Base-by-base conservation (phyloP, 2,113 vertebrate genomes). In the Lophochroa leadbeateri region DNA sequence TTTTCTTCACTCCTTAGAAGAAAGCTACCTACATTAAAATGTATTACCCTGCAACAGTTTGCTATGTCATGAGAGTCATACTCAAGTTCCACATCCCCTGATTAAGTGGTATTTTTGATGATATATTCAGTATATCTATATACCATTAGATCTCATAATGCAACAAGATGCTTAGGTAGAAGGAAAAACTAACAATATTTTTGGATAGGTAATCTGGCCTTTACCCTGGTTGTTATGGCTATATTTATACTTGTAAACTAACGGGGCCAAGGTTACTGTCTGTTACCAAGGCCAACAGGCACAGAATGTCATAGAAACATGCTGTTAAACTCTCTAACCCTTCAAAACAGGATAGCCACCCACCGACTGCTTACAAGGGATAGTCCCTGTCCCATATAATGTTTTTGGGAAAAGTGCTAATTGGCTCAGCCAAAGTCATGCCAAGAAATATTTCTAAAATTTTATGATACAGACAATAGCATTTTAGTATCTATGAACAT, bases 31-130 rank as follows among this genome's bases (percentile, higher is more conserved):
- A 25, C 13, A 12, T 37, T 67, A 58, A 89, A 81, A 44, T 0
- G 3, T 8, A 43, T 69, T 49, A 44, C 14, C 31, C 19, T 78
- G 24, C 14, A 31, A 65, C 70, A 9, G 31, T 81, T 84, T 94
- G 21, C 37, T 80, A 15, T 63, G 16, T 49, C 46, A 28, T 21
- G 18, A 47, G 49, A 70, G 37, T 65, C 39, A 53, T 9, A 35
- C 5, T 71, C 29, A 72, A 52, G 5, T 43, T 82, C 70, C 52
- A 69, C 0, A 0, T 6, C 5, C 10, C 11, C 5, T 27, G 33
- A 64, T 65, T 64, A 72, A 64, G 27, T 20, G 10, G 0, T 28
- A 29, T 88, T 92, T 92, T 86, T 63, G 11, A 17, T 20, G 6
- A 7, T 44, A 44, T 80, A 21, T 4, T 82, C 61, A 29, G 41